Evolutionary conservation across 2,113 vertebrate genomes (phyloP), one percentile per base, ranked within the genome.

Genomic region (Anguilla rostrata): DNA sequence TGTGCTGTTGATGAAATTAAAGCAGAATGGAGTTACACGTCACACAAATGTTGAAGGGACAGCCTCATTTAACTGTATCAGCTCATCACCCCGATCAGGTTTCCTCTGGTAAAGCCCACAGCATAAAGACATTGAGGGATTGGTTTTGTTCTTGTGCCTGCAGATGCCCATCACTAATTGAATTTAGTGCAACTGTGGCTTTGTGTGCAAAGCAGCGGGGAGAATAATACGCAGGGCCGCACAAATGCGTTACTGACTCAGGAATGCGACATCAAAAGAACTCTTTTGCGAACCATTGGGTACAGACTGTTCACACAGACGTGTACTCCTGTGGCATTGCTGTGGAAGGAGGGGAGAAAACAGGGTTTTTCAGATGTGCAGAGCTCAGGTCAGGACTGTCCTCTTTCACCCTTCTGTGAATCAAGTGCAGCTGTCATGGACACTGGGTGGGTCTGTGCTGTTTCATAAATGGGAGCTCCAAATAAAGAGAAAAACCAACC

Each of bases 161-260:
- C 87, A 88, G 87, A 86, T 88, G 87, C 87, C 87, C 87, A 81
- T 86, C 41, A 80, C 87, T 88, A 88, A 88, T 88, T 88, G 81
- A 83, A 86, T 88, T 88, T 86, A 60, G 78, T 81, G 87, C 85
- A 57, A 49, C 82, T 22, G 20, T 83, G 81, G 39, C 80, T 82
- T 82, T 84, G 39, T 84, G 78, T 43, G 43, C 84, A 53, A 80
- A 84, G 83, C 83, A 85, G 57, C 22, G 26, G 22, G 81, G 18
- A 71, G 78, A 18, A n/a, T 78, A 16, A 43, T 60, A 49, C 41
- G 63, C 84, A n/a, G 71, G 60, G 34, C 66, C 81, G 57, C 80
- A 29, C 79, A 84, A 84, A 86, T 84, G 81, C 71, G 53, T 78
- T 60, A 86, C 80, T 43, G 43, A 43, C 81, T n/a, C n/a, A 88